Evolutionary conservation across 2,888 invertebrate species (phyloP), one percentile per base, ranked within the genome.

Genomic region (Hirtodrosophila cameraria): DNA sequence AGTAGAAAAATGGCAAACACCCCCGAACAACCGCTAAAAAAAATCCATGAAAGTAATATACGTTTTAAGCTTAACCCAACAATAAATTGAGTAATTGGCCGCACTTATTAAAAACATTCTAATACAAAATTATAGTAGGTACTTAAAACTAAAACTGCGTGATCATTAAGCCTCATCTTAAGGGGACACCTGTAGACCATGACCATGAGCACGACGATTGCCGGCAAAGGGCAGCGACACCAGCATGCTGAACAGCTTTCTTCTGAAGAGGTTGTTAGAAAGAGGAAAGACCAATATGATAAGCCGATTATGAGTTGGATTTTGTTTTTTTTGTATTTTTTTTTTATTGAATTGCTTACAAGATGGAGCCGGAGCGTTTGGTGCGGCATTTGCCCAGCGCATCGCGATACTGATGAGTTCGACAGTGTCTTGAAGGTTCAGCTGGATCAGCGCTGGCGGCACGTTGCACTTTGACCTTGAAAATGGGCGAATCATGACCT

Each of bases 231-330:
- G 83, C 67, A 89, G 71, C 28, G 86, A 86, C 48, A 83, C 71
- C 67, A 89, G 62, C 82, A 88, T 84, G 60, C 75, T 76, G 42
- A 88, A 79, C 30, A 89, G 75, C 54, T 85, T 83, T 55, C 81
- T 86, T 72, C 89, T 83, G 2, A 23, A 45, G 18, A 15, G 3
- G 11, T 23, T 3, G 2, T 23, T 23, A 52, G 9, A 31, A 38
- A 54, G 36, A 48, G 30, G n/a, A 33, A 48, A 38, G 50, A 45
- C 38, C 13, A 27, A 54, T 41, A 31, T 45, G 49, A 68, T 80
- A 73, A 85, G 73, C 63, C 30, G 81, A 68, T 84, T 78, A 71
- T 42, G 36, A 33, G 28, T 16, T 64, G 16, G 23, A 35, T 39
- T 25, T 25, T 45, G 6, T 23, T 27, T 43, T 46, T 46, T 41